Conservation (phyloP, 1,140 invertebrate genomes). For the Streblospio benedicti region DNA sequence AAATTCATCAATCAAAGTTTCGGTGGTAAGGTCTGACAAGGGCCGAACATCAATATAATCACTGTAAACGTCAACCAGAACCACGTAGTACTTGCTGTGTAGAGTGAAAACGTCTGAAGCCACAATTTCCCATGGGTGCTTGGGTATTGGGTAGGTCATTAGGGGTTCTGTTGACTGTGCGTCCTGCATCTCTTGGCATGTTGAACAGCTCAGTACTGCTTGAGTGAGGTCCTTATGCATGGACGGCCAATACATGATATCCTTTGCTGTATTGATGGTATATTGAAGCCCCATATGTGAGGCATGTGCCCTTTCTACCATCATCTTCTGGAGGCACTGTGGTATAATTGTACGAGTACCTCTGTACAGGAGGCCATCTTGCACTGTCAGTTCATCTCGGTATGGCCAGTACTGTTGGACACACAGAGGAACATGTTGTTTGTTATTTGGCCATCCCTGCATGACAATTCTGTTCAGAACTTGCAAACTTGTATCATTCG, state of each 20-base stretch:
- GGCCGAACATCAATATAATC: no score
- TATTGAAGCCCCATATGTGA: neutral
- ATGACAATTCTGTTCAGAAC: slow-evolving; percentile 13
- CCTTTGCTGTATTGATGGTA: no score
- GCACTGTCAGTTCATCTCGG: slow-evolving; percentile 9
- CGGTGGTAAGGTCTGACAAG: no score
- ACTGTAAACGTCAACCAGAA: no score
- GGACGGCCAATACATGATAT: slow-evolving; percentile 25
- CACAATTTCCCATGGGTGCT: no score
- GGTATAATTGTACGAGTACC: neutral
- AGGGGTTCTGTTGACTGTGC: slow-evolving; percentile 5
- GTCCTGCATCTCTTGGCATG: neutral
- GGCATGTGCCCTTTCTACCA: neutral
- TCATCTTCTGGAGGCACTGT: neutral
- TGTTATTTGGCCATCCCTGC: slow-evolving; percentile 42
- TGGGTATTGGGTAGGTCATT: no score
- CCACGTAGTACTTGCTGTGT: no score
- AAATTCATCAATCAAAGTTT: no score
- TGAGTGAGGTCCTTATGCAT: slow-evolving; percentile 21
- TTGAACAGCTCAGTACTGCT: neutral
- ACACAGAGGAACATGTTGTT: no score
- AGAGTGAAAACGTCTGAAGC: no score
- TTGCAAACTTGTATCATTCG: no score
- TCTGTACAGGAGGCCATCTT: neutral
- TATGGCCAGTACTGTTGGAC: no score